Conservation (phyloP, 2,797 vertebrate species). For the Gymnopithys bicolor region DNA sequence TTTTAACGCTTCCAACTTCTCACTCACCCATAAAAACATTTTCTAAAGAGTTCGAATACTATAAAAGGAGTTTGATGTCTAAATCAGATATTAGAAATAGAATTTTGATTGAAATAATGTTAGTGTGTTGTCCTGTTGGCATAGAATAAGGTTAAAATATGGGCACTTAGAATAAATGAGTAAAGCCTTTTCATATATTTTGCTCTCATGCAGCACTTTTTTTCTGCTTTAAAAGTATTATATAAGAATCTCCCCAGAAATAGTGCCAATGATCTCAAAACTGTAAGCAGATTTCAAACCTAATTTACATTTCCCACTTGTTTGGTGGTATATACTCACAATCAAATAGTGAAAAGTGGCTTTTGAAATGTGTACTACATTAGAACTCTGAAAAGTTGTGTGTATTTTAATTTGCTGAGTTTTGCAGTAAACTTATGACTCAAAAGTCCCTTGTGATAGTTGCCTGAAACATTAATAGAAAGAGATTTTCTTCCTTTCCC, state of each 20-base stretch:
- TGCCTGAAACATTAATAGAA: constrained; percentile 3
- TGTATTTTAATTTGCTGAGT: constrained; percentile 39
- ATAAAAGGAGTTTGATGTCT: background rate
- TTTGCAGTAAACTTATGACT: background rate
- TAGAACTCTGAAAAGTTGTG: constrained; percentile 18
- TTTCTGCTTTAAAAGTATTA: background rate
- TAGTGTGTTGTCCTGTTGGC: background rate
- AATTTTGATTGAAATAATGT: background rate
- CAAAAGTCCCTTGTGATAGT: background rate
- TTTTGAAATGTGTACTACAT: constrained; percentile 7
- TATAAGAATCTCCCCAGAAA: background rate
- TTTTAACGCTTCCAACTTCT: background rate
- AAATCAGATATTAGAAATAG: background rate
- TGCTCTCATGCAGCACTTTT: background rate
- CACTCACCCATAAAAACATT: background rate
- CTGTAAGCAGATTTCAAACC: constrained; percentile 46
- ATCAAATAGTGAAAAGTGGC: constrained; percentile 21
- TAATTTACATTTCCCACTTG: constrained; percentile 46
- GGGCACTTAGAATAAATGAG: background rate
- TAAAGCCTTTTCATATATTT: background rate
- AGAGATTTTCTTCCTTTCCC: background rate
- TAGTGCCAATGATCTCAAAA: constrained; percentile 18
- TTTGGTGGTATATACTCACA: background rate
- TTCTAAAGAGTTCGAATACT: background rate
- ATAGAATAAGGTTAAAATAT: background rate